phyloP scores from a whole-genome alignment of 2,888 invertebrate genomes.

The Thereva unica region DNA sequence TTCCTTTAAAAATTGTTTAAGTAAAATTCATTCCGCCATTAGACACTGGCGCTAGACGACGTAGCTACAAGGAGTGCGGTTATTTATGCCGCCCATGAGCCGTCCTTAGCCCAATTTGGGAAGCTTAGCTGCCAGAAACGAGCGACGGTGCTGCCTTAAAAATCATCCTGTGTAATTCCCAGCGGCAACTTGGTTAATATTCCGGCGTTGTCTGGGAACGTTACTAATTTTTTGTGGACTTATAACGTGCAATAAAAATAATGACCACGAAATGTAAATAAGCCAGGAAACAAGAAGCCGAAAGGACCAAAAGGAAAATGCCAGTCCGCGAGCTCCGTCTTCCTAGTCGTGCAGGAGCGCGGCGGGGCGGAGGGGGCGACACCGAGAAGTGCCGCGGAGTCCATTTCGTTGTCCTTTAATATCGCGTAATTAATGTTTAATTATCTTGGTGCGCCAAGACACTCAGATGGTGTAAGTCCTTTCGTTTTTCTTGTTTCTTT shows the following conservation, averaged over 20 bases:
- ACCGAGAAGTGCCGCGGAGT: neutral
- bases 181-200: constrained; percentile 36
- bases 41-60: no score
- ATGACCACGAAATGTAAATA: constrained; percentile 39
- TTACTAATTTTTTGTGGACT: constrained; percentile 36
- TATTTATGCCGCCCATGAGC: neutral
- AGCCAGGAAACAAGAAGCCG: constrained; percentile 26
- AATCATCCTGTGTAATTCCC: constrained; percentile 13
- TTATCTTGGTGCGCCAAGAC: constrained; percentile 40
- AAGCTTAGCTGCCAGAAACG: constrained; percentile 6
- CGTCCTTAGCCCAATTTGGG: constrained; percentile 10
- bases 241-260: constrained; percentile 32
- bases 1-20: no score
- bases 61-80: no score
- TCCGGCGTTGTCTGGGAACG: constrained; percentile 28
- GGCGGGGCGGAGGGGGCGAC: neutral
- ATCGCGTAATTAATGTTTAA: constrained; percentile 43
- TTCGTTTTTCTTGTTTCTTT: constrained; percentile 12
- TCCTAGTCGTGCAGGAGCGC: constrained; percentile 1
- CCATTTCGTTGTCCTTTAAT: constrained; percentile 37
- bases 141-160: constrained; percentile 10
- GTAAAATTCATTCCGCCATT: no score
- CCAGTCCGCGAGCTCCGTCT: neutral
- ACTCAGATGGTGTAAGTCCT: constrained; percentile 36
- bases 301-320: constrained; percentile 5